Percentiles rank a stretch among this genome's conserved stretches.
These are phyloP conservation scores for Cinara cedri DNA, from an alignment of 2,888 invertebrate genomes.

Conservation along the genomic window DNA sequence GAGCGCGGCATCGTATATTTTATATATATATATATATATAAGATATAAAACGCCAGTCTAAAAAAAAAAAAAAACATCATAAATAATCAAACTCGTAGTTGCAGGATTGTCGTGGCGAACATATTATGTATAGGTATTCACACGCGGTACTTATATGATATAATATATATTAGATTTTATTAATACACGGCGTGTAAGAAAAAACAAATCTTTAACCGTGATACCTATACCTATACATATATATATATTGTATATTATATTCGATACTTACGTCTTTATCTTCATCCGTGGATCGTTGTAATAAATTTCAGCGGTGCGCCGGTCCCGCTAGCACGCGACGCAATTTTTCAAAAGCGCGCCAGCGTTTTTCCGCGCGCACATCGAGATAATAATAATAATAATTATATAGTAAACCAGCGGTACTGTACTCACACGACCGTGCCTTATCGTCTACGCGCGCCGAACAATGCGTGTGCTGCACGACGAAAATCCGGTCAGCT, in stretches of 20 bases:
- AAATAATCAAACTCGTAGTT: conserved; percentile 54
- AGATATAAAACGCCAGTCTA: not conserved
- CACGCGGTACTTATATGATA: too few species aligned
- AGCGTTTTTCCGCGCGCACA: conserved; percentile 32
- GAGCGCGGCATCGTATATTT: conserved; percentile 3
- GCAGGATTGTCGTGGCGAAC: conserved; percentile 10
- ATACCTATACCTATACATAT: conserved; percentile 34
- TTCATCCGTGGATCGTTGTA: conserved; percentile 34
- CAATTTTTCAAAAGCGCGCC: conserved; percentile 41
- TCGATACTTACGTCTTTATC: conserved; percentile 42
- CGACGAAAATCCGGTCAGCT: not conserved
- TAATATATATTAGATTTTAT: conserved; percentile 9
- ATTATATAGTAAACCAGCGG: conserved; percentile 22
- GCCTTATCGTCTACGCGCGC: not conserved
- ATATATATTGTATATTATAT: not conserved
- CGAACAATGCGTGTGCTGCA: not conserved
- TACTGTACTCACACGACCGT: not conserved
- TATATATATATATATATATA: too few species aligned
- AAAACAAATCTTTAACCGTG: conserved; percentile 10
- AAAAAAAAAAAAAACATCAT: conserved; percentile 5
- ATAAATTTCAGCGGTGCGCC: conserved; percentile 42
- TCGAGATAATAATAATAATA: conserved; percentile 12
- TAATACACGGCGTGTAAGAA: not conserved
- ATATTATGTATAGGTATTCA: not conserved
- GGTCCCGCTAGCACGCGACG: conserved; percentile 43